Evolutionary conservation across 2,797 vertebrate species (phyloP), one percentile per base, ranked within the genome.

Genomic region (Phataginus tricuspis): DNA sequence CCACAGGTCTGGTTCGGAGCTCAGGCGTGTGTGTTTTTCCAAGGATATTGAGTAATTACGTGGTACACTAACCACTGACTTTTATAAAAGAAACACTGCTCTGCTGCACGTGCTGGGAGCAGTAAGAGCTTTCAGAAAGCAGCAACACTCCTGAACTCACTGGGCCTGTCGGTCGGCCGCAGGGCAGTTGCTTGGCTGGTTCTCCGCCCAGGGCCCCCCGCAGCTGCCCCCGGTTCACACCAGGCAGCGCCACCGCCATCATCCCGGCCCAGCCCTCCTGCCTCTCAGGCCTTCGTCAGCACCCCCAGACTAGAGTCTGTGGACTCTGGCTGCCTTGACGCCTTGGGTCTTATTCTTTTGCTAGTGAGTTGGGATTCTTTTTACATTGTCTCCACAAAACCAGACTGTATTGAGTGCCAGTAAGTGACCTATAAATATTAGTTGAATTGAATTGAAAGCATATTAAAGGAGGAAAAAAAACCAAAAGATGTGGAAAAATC

Each of bases 51-150:
- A 29, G 13, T 45, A 15, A 63, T 87, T 15, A n/a, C 2, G 2
- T 21, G 11, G 1, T 42, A 37, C 27, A 45, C 8, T 45, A 45
- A 45, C 45, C 45, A 45, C 45, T 45, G 8, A 57, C n/a, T 82
- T 80, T 75, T 21, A 16, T 16, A 45, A 69, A 49, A 12, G 39
- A 61, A 69, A n/a, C 61, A 53, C 4, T 68, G n/a, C 45, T 86
- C 2, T n/a, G 29, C 45, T 42, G 27, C 1, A 49, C 5, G 2
- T 16, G 15, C 7, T 5, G 2, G 14, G 12, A 29, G 1, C 23
- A 11, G 8, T 27, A 27, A 63, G 51, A 63, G 14, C 29, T 42
- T 49, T 29, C 31, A 37, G 75, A 71, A 53, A 39, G n/a, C 21
- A 82, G 59, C 1, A 11, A 45, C 9, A 2, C 45, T 45, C 45